A percentile compares a stretch with the other conserved stretches of the same genome.
Conservation (phyloP, 1,140 invertebrate species). For the Scaptomyza pallida region DNA sequence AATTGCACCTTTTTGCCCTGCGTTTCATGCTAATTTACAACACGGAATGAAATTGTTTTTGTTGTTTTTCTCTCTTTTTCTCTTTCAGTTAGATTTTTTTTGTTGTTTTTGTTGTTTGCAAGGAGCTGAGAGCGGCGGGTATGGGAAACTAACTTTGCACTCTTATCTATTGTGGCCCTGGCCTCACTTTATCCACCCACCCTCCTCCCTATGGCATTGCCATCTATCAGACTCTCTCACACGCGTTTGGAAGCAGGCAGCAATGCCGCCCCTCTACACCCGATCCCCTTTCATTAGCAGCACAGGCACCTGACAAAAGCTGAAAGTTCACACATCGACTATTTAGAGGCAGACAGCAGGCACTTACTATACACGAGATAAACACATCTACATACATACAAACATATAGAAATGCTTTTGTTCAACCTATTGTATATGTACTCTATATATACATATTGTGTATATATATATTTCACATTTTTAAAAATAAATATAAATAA, state of each 20-base stretch:
- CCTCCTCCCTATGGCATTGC: too few species aligned
- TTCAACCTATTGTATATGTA: constrained; percentile 45
- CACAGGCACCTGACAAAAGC: constrained; percentile 77
- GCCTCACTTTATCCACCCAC: neutral
- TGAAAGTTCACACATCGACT: constrained; percentile 75
- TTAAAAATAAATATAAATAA: constrained; percentile 68
- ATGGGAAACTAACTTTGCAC: constrained; percentile 21
- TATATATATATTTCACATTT: constrained; percentile 50
- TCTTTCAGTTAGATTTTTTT: too few species aligned
- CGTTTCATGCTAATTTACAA: constrained; percentile 64
- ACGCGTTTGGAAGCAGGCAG: constrained; percentile 15
- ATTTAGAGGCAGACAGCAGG: constrained; percentile 53
- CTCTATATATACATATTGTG: constrained; percentile 35
- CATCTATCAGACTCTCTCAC: neutral
- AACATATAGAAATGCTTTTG: constrained; percentile 35
- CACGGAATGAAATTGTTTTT: constrained; percentile 25
- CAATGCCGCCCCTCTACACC: neutral
- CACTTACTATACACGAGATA: constrained; percentile 37
- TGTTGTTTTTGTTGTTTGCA: neutral
- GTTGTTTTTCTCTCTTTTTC: neutral
- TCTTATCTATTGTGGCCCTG: constrained; percentile 50
- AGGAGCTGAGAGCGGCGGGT: too few species aligned
- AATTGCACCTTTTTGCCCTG: constrained; percentile 56
- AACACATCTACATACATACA: constrained; percentile 2
- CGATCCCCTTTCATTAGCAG: constrained; percentile 69